Conservation (phyloP, 2,888 invertebrate species). For the Pelosia muscerda region DNA sequence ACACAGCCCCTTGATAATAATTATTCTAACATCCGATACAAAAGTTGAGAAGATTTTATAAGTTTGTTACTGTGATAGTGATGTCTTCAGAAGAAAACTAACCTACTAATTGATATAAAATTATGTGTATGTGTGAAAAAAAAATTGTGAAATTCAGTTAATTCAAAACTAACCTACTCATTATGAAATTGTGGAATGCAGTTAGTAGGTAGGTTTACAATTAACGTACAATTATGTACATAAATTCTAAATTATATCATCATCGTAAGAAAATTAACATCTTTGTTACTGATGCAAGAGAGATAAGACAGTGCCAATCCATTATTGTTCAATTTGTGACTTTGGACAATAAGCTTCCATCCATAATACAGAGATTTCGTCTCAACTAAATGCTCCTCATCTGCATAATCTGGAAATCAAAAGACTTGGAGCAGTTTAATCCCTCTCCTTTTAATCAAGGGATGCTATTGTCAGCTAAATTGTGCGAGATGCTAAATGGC, state of each 20-base stretch:
- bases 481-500: slow-evolving; percentile 51
- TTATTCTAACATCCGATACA: too few species aligned
- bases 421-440: slow-evolving; percentile 53
- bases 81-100: too few species aligned
- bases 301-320: slow-evolving; percentile 32
- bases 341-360: slow-evolving; percentile 40
- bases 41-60: too few species aligned
- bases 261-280: neutral
- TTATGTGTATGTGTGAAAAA: too few species aligned
- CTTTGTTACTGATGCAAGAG: neutral
- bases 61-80: too few species aligned
- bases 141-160: too few species aligned
- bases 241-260: neutral
- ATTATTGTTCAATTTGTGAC: slow-evolving; percentile 47
- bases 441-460: slow-evolving; percentile 59
- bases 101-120: too few species aligned
- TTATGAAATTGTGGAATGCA: too few species aligned
- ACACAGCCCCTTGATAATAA: too few species aligned
- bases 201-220: too few species aligned
- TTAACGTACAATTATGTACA: too few species aligned
- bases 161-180: too few species aligned
- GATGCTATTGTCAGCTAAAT: slow-evolving; percentile 60
- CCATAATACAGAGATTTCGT: slow-evolving; percentile 36
- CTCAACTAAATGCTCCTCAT: slow-evolving; percentile 49
- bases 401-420: slow-evolving; percentile 59